Conservation (phyloP, 2,113 vertebrate genomes). For the Calyptommatus sinebrachiatus region DNA sequence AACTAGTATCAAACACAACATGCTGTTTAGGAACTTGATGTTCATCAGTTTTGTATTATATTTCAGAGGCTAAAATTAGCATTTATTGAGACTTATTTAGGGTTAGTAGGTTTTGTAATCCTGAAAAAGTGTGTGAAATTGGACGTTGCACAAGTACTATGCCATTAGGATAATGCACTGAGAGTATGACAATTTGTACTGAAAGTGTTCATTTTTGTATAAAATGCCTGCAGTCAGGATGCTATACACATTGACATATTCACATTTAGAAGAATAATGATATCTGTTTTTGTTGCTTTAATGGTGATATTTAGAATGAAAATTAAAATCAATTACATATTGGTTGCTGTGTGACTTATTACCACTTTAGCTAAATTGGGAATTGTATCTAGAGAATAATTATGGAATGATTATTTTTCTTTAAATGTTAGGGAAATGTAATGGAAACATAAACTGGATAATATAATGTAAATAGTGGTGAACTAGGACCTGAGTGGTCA, state of each 20-base stretch:
- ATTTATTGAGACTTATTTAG: background rate
- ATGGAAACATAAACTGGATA: slow-evolving; percentile 2
- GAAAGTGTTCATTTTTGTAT: background rate
- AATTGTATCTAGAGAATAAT: background rate
- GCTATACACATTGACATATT: background rate
- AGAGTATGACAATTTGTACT: background rate
- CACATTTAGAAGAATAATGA: background rate
- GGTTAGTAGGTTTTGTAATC: background rate
- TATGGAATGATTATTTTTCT: background rate
- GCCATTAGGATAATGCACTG: background rate
- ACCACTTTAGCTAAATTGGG: background rate
- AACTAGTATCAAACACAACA: background rate
- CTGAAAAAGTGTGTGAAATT: background rate
- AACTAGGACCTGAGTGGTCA: too few species aligned
- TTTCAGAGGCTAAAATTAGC: background rate
- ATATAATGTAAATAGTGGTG: slow-evolving; percentile 41
- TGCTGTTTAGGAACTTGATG: background rate
- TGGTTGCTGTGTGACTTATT: background rate
- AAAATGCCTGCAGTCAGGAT: background rate
- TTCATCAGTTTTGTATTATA: background rate
- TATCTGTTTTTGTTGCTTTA: background rate
- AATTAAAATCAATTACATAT: background rate
- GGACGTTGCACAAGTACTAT: background rate
- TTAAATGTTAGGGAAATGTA: background rate
- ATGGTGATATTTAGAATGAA: background rate